Conservation (phyloP, 2,888 invertebrate genomes). For the Leptopilina syphax region DNA sequence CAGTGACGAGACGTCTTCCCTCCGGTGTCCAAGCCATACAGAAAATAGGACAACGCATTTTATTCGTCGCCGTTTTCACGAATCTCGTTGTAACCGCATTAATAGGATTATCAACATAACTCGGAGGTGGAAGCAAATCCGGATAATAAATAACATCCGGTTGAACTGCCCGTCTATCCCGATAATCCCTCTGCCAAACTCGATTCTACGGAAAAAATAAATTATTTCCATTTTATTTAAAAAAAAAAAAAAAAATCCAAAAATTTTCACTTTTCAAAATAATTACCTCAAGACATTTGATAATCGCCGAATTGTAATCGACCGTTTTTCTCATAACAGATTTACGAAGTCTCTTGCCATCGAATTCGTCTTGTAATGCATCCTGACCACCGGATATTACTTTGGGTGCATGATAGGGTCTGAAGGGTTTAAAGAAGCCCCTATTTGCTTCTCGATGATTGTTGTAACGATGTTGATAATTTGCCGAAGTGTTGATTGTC, state of each 20-base stretch:
- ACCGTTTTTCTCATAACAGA: constrained; percentile 98
- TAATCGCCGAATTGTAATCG: constrained; percentile 97
- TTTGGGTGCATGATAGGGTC: constrained; percentile 76
- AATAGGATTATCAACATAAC: constrained; percentile 95
- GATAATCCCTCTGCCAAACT: constrained; percentile 95
- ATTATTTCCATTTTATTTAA: constrained; percentile 31
- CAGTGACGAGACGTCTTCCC: constrained; percentile 97
- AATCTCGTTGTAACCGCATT: constrained; percentile 97
- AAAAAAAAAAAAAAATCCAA: background rate
- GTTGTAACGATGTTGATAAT: constrained; percentile 69
- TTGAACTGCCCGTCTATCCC: constrained; percentile 93
- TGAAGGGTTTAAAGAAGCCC: constrained; percentile 78
- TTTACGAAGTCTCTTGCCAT: constrained; percentile 96
- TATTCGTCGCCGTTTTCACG: constrained; percentile 99
- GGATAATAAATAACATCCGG: constrained; percentile 97
- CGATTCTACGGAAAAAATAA: constrained; percentile 82
- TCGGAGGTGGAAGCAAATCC: constrained; percentile 95
- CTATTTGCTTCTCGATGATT: constrained; percentile 72
- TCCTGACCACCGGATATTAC: constrained; percentile 73
- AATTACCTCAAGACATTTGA: constrained; percentile 91
- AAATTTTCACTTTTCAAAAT: too few relatives aligned
- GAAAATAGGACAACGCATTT: constrained; percentile 99
- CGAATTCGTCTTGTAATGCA: constrained; percentile 88
- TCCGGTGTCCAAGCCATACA: constrained; percentile 99
- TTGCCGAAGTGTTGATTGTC: constrained; percentile 71